Base-by-base conservation (phyloP, 2,113 vertebrate species). In the Anseranas semipalmata region DNA sequence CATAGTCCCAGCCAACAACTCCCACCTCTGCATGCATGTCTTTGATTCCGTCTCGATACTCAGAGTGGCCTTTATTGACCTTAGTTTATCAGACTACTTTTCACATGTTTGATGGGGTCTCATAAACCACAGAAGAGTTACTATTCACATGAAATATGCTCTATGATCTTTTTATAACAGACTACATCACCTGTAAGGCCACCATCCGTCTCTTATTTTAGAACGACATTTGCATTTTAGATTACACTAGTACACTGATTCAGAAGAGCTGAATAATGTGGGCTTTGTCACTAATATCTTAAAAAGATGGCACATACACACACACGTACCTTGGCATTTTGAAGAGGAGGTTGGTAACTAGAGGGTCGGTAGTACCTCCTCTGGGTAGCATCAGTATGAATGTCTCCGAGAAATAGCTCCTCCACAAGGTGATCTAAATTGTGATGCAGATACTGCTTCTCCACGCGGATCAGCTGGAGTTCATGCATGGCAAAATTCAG, bases 401-500 rank as follows among this genome's bases (percentile, higher is more conserved):
- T 98, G 95, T 99, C 99, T 3, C 99, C 99, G 0, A 99, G 98
- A 94, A 99, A 99, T 0, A 99, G 98, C 97, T 99, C 99, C 96
- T 99, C 99, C 74, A 99, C 98, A 58, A 99, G 97, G 90, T 99
- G 99, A 80, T 99, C 99, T 85, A 98, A 97, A 97, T 99, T 98
- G 95, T 99, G 98, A 58, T 99, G 99, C 76, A 98, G 96, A 93
- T 99, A 99, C 93, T 99, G 99, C 97, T 99, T 99, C 97, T 99
- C 99, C 58, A 99, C 98, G 0, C 99, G 98, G 90, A 99, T 98
- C 90, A 99, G 98, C 96, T 99, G 99, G 84, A 99, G 98, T 91
- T 99, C 99, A 0, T 99, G 99, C 99, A 99, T 99, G 97, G 99
- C 98, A 58, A 99, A 99, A 97, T 99, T 99, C 79, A 99, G 97